Evolutionary conservation across 2,888 invertebrate genomes (phyloP), one percentile per base, ranked within the genome.

Genomic region (Andrena hattorfiana): DNA sequence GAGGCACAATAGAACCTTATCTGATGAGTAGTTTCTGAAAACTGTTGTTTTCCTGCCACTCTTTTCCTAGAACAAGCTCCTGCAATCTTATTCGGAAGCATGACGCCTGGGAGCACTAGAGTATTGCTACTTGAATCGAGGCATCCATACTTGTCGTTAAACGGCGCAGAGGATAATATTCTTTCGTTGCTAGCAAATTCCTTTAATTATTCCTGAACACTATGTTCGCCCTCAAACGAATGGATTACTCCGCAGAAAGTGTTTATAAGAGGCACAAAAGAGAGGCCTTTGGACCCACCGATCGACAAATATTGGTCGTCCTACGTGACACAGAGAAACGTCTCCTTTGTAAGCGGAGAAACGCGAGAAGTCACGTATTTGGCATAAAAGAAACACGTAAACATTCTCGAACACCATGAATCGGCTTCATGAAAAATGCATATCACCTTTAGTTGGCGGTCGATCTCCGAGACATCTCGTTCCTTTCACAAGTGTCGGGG

Each of bases 351-450:
- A 8, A 26, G 0, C 2, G 4, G 26, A 59, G 59, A 16, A 16
- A 16, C 26, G 26, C 26, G 28, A 6, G 16, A 28, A 26, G 59
- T 16, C 28, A 5, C 6, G 26, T 26, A 0, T 16, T 13, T 0
- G 16, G 28, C 6, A 28, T 28, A 26, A 59, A 28, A 28, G 59
- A 51, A 20, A 20, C 51, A 8, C 51, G 20, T 59, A 48, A 49
- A 48, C 42, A 2, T 60, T 23, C 20, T 30, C n/a, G n/a, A 49
- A 20, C 28, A 23, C 23, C 16, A 8, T 32, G 69, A 35, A 70
- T 42, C 63, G 20, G 56, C 48, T 20, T 59, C n/a, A 26, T 51
- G 28, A 30, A 69, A 79, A 1, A 77, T 63, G 54, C 28, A 69
- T 20, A 16, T 3, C 2, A 4, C 13, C 63, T 69, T 64, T 49